These are phyloP conservation scores for Drosophila arizonae DNA, from an alignment of 1,140 invertebrate genomes.

Conservation along the genomic window DNA sequence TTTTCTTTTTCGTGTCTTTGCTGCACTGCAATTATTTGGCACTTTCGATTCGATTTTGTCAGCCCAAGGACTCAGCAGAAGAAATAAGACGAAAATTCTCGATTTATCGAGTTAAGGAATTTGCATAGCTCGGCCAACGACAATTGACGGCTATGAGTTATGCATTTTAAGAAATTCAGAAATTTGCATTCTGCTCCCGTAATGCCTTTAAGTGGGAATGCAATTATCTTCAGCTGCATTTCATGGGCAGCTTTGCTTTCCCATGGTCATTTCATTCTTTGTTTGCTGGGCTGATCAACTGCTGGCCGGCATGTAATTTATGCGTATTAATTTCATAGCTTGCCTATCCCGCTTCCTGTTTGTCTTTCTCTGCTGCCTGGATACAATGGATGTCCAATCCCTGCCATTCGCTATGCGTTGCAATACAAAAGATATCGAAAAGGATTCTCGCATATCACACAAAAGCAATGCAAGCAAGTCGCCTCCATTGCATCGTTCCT, in stretches of 20 bases:
- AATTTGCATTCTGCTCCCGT: background rate
- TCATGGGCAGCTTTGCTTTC: conserved; percentile 35
- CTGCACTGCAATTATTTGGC: conserved; percentile 1
- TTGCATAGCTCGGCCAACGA: too few relatives aligned
- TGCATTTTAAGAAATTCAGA: background rate
- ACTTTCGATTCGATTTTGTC: background rate
- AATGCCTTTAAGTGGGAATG: background rate
- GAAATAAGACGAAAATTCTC: background rate
- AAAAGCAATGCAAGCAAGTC: conserved; percentile 58
- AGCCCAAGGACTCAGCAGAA: background rate
- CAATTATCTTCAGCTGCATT: conserved; percentile 20
- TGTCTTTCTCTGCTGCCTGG: conserved; percentile 6
- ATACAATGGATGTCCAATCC: conserved; percentile 27
- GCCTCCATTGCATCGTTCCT: conserved; percentile 50
- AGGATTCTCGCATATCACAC: conserved; percentile 39
- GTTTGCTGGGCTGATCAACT: conserved; percentile 24
- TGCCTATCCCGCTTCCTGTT: conserved; percentile 74
- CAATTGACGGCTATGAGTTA: background rate
- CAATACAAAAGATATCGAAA: conserved; percentile 68
- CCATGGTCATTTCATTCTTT: conserved; percentile 44
- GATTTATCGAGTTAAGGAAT: too few relatives aligned
- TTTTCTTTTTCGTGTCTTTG: too few relatives aligned
- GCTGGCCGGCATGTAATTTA: conserved; percentile 63
- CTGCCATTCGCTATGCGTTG: conserved; percentile 55
- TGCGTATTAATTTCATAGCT: conserved; percentile 77